These are phyloP conservation scores for Beaufortia kweichowensis DNA, from an alignment of 2,113 vertebrate species.

Conservation along the genomic window DNA sequence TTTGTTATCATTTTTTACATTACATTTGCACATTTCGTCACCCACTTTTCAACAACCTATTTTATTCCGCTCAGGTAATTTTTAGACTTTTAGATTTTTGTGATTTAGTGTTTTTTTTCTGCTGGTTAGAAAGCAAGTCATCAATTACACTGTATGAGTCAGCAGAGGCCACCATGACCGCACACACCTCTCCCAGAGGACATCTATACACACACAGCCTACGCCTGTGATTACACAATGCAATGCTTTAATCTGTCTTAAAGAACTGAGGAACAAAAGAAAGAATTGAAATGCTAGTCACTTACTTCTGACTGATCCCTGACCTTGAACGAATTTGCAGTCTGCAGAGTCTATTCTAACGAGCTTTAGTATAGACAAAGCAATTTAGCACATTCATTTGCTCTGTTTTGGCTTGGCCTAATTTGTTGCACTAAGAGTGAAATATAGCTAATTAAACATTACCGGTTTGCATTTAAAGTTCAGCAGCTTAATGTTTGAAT, in stretches of 20 bases:
- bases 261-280: not conserved
- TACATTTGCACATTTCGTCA: not conserved
- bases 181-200: not conserved
- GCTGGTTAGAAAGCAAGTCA: constrained; percentile 27
- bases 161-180: constrained; percentile 27
- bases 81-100: constrained; percentile 14
- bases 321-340: too few species aligned
- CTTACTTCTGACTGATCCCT: too few species aligned
- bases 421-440: too few species aligned
- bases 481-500: not conserved
- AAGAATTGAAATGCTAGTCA: not conserved
- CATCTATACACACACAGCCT: constrained; percentile 37
- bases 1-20: not conserved
- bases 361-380: too few species aligned
- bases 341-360: too few species aligned
- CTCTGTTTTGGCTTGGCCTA: too few species aligned
- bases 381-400: too few species aligned
- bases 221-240: constrained; percentile 36
- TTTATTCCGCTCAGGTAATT: not conserved
- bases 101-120: constrained; percentile 10
- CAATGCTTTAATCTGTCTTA: not conserved
- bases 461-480: too few species aligned
- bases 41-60: not conserved
- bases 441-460: too few species aligned
- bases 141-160: constrained; percentile 16